Conservation (phyloP, 2,888 invertebrate genomes). For the Junonia oenone region DNA sequence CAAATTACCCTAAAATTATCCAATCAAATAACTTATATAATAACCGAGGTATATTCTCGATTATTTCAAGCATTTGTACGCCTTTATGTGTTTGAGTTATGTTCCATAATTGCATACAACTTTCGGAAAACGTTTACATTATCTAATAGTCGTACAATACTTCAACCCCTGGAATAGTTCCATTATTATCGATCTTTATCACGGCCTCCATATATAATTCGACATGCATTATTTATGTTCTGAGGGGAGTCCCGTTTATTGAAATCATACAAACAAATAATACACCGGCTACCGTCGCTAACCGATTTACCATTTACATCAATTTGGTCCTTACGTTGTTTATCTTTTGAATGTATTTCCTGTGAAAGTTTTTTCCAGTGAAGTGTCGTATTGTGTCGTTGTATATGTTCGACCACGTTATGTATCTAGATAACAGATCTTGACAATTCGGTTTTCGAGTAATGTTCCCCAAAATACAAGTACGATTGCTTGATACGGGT, state of each 20-base stretch:
- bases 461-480: slow-evolving; percentile 36
- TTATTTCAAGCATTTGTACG: background rate
- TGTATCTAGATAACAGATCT: slow-evolving; percentile 40
- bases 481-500: slow-evolving; percentile 44
- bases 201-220: slow-evolving; percentile 48
- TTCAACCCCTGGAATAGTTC: slow-evolving; percentile 40
- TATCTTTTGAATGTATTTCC: background rate
- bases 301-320: background rate
- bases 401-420: slow-evolving; percentile 27
- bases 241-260: slow-evolving; percentile 61
- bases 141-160: slow-evolving; percentile 19
- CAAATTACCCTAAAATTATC: slow-evolving; percentile 5
- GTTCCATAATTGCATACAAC: slow-evolving; percentile 4
- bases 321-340: slow-evolving; percentile 6
- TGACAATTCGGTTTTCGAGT: slow-evolving; percentile 41
- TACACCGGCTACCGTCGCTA: slow-evolving; percentile 21
- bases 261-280: slow-evolving; percentile 66
- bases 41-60: background rate
- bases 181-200: slow-evolving; percentile 35
- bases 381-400: slow-evolving; percentile 2
- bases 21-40: background rate
- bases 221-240: slow-evolving; percentile 74
- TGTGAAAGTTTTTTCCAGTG: background rate
- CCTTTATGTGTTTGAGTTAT: background rate
- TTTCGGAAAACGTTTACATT: background rate